A percentile compares a stretch with the other conserved stretches of the same genome.
Evolutionary conservation across 2,797 vertebrate genomes (phyloP).

Genomic region (Anabas testudineus): DNA sequence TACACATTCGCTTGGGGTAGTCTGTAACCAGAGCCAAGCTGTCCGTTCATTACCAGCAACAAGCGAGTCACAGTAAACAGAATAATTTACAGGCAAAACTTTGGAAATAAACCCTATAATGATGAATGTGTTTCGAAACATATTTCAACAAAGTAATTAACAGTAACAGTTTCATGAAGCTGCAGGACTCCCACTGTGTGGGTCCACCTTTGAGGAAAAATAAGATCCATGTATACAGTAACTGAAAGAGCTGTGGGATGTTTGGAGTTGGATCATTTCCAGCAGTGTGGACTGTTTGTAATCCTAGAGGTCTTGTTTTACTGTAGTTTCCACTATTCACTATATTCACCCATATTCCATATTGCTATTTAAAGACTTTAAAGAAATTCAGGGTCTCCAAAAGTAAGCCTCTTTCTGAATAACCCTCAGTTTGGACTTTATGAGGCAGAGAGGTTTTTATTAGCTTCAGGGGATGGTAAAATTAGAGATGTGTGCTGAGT

Average conservation of each 20-base stretch:
- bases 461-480: neutral
- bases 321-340: conserved; percentile 33
- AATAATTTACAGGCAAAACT: neutral
- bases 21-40: conserved; percentile 49
- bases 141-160: conserved; percentile 1
- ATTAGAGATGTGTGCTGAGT: neutral
- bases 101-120: neutral
- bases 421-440: no score
- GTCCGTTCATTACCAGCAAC: conserved; percentile 15
- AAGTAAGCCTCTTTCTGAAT: no score
- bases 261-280: neutral
- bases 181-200: neutral
- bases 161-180: neutral
- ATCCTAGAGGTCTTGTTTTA: conserved; percentile 22
- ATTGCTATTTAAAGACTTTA: neutral
- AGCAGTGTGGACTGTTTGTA: conserved; percentile 16
- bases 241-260: neutral
- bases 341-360: neutral
- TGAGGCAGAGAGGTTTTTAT: no score
- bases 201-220: neutral
- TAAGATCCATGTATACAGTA: neutral
- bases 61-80: conserved; percentile 20
- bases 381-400: no score
- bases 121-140: neutral
- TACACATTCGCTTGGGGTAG: conserved; percentile 21